Percentiles rank a stretch among this genome's conserved stretches.
These are phyloP conservation scores for Cyphomyrus discorhynchus DNA, from an alignment of 2,113 vertebrate species.

Conservation along the genomic window DNA sequence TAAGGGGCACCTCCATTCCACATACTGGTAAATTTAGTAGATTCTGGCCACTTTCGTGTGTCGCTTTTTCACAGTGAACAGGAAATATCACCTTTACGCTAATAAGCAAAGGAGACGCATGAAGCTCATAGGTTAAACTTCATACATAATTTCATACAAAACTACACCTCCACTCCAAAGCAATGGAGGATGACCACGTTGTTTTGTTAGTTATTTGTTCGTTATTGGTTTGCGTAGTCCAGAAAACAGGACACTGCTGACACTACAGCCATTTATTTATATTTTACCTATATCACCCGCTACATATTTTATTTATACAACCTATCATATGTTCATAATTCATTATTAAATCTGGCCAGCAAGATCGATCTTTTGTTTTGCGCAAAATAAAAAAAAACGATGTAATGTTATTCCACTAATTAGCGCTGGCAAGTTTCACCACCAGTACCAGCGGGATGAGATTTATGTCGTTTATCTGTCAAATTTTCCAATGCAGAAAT, in stretches of 20 bases:
- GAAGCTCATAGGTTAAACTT: neutral
- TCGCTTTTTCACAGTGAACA: neutral
- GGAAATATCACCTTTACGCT: neutral
- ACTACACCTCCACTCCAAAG: no score
- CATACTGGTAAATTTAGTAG: neutral
- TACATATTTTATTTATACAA: neutral
- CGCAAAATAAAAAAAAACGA: neutral
- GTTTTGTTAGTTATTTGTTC: neutral
- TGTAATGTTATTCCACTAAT: neutral
- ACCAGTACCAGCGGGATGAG: neutral
- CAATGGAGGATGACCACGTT: neutral
- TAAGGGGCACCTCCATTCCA: neutral
- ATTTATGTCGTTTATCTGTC: neutral
- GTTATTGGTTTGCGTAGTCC: neutral
- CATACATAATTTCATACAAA: neutral
- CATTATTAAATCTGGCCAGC: neutral
- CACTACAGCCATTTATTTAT: neutral
- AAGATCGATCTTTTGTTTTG: neutral
- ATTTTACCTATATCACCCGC: neutral
- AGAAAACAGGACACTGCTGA: neutral
- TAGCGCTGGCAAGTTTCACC: neutral
- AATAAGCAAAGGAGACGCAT: neutral
- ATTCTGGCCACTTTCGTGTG: neutral
- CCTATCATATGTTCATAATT: neutral
- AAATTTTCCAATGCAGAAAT: neutral